phyloP scores from a whole-genome alignment of 1,140 invertebrate species.

The Lordiphosa mommai region DNA sequence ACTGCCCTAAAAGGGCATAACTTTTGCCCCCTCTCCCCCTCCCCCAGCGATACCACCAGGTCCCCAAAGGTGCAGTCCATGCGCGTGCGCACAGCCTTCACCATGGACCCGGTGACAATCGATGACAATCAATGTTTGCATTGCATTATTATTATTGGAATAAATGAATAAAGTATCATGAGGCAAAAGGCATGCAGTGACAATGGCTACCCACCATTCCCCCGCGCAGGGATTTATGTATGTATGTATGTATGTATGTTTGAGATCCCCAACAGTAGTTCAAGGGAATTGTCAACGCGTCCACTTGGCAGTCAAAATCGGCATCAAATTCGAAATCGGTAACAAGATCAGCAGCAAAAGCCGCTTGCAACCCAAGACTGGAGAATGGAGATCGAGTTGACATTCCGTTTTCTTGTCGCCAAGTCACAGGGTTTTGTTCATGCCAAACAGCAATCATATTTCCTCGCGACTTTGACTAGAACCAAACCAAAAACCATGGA shows the following conservation, averaged over 20 bases:
- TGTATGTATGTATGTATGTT: slow-evolving; percentile 13
- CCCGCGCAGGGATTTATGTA: slow-evolving; percentile 15
- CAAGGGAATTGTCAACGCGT: slow-evolving; percentile 71
- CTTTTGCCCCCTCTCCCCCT: slow-evolving; percentile 1
- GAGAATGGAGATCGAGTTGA: slow-evolving; percentile 33
- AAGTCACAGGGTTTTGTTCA: slow-evolving; percentile 15
- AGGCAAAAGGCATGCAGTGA: slow-evolving; percentile 64
- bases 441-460: slow-evolving; percentile 61
- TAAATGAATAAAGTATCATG: slow-evolving; percentile 78
- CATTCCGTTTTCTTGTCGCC: slow-evolving; percentile 34
- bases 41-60: neutral
- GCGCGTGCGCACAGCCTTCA: slow-evolving; percentile 59
- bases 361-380: slow-evolving; percentile 15
- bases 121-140: slow-evolving; percentile 79
- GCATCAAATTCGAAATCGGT: slow-evolving; percentile 76
- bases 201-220: slow-evolving; percentile 37
- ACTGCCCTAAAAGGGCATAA: slow-evolving; percentile 78
- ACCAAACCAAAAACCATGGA: neutral
- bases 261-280: slow-evolving; percentile 36
- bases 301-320: slow-evolving; percentile 65
- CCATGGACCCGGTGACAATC: slow-evolving; percentile 52
- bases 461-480: slow-evolving; percentile 28
- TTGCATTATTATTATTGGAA: slow-evolving; percentile 79
- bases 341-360: slow-evolving; percentile 59
- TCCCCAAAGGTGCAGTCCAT: slow-evolving; percentile 15